Percentiles rank a stretch among this genome's conserved stretches.
These are phyloP conservation scores for Formica aserva DNA, from an alignment of 2,888 invertebrate species.

Conservation along the genomic window DNA sequence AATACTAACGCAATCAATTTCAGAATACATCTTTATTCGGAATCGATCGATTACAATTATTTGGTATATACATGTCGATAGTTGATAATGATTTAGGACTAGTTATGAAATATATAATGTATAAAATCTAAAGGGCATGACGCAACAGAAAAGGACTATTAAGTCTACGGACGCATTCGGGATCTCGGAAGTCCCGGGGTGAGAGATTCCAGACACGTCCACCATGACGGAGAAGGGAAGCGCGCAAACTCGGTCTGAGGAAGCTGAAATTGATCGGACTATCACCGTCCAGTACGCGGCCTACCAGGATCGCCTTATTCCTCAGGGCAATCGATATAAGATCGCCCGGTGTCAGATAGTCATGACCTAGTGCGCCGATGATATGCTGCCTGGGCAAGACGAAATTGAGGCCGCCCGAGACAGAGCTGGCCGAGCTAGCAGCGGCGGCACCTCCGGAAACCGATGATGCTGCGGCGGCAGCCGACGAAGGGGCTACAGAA, in stretches of 20 bases:
- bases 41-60: constrained; percentile 8
- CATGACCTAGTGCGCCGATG: constrained; percentile 57
- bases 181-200: constrained; percentile 58
- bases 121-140: background rate
- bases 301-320: constrained; percentile 59
- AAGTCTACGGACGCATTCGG: constrained; percentile 38
- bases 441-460: background rate
- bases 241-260: constrained; percentile 18
- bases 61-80: constrained; percentile 17
- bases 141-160: constrained; percentile 16
- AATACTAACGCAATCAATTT: constrained; percentile 9
- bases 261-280: constrained; percentile 67
- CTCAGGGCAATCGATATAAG: constrained; percentile 63
- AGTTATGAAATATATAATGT: background rate
- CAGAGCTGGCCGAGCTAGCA: constrained; percentile 2
- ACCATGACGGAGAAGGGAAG: background rate
- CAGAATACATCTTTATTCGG: constrained; percentile 33
- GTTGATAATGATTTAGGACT: constrained; percentile 23
- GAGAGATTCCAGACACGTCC: constrained; percentile 60
- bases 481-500: background rate
- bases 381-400: constrained; percentile 64
- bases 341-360: constrained; percentile 67
- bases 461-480: background rate
- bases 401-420: constrained; percentile 37
- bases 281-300: constrained; percentile 57